Conservation (phyloP, 1,140 invertebrate species). For the Leguminivora glycinivorella region DNA sequence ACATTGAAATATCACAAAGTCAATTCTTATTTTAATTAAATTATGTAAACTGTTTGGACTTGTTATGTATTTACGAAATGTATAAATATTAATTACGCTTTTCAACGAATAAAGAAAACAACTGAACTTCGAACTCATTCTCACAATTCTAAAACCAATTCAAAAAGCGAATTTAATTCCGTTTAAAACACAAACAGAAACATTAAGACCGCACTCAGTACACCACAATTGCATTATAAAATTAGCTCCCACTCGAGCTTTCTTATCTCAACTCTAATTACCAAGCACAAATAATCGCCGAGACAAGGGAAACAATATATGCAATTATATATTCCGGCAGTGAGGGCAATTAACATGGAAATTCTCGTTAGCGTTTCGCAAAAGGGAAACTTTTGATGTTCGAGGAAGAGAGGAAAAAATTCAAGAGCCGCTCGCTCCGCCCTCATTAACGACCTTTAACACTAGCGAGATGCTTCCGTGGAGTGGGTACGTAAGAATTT, state of each 20-base stretch:
- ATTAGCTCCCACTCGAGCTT: constrained; percentile 41
- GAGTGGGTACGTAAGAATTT: constrained; percentile 51
- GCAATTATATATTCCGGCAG: constrained; percentile 65
- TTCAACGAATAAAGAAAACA: no score
- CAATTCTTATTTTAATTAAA: no score
- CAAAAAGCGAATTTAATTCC: no score
- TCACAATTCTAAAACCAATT: no score
- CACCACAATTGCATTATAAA: constrained; percentile 30
- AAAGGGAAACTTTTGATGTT: constrained; percentile 71
- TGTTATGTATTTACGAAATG: no score
- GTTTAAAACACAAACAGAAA: background rate
- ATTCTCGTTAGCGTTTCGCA: constrained; percentile 70
- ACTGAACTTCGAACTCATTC: no score
- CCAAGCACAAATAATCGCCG: constrained; percentile 51
- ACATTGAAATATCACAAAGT: no score
- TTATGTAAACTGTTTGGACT: no score
- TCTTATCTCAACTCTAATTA: constrained; percentile 52
- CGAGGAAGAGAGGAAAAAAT: constrained; percentile 65
- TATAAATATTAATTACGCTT: no score
- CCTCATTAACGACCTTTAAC: constrained; percentile 71
- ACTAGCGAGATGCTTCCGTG: constrained; percentile 57
- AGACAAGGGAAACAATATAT: constrained; percentile 64
- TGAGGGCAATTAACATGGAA: constrained; percentile 70
- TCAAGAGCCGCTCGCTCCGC: constrained; percentile 56
- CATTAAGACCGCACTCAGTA: constrained; percentile 3